These are phyloP conservation scores for Monopterus albus DNA, from an alignment of 2,113 vertebrate genomes.

Conservation along the genomic window DNA sequence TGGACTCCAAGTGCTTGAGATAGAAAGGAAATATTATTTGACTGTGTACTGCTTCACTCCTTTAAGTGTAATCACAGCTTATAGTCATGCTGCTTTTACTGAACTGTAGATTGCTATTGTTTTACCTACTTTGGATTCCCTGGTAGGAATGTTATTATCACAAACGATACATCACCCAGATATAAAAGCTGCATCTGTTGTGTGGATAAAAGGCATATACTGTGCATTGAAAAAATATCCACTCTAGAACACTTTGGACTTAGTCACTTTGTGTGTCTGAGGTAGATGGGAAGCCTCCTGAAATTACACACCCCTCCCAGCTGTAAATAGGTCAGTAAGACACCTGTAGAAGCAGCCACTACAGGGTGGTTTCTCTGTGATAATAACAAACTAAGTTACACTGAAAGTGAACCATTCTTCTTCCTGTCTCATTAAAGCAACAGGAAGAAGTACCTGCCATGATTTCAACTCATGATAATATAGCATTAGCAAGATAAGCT, in stretches of 20 bases:
- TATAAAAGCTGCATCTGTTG: conserved; percentile 35
- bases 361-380: too few species aligned
- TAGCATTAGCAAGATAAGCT: too few species aligned
- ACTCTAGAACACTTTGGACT: not conserved
- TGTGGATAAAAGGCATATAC: conserved; percentile 34
- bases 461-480: too few species aligned
- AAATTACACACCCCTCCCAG: too few species aligned
- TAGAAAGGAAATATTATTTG: not conserved
- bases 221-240: not conserved
- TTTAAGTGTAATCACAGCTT: not conserved
- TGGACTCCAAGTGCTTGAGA: not conserved
- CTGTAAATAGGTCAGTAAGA: not conserved
- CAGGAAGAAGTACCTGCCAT: too few species aligned
- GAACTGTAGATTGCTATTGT: conserved; percentile 31
- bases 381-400: too few species aligned
- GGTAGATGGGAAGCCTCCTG: too few species aligned
- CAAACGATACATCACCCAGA: conserved; percentile 42
- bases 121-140: conserved; percentile 26
- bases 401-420: not conserved
- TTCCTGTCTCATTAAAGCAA: not conserved
- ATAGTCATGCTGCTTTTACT: conserved; percentile 6
- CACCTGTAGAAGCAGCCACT: not conserved
- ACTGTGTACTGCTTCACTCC: not conserved
- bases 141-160: conserved; percentile 42
- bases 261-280: not conserved